These are phyloP conservation scores for Phyllostomus discolor DNA, from an alignment of 2,113 vertebrate genomes.

Conservation along the genomic window DNA sequence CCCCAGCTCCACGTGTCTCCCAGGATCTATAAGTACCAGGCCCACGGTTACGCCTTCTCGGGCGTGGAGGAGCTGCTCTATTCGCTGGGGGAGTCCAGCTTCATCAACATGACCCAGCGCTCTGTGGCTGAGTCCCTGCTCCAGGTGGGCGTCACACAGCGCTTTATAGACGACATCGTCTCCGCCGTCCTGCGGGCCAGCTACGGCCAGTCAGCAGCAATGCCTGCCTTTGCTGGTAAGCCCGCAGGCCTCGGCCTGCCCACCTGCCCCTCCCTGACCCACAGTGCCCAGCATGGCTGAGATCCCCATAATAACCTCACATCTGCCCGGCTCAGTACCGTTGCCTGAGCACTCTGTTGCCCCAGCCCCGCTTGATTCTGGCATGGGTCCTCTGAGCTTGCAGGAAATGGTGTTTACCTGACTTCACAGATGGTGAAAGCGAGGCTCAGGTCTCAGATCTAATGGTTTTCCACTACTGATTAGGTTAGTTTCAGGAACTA, in stretches of 20 bases:
- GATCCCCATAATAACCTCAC: neutral
- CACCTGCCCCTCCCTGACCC: neutral
- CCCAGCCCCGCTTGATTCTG: neutral
- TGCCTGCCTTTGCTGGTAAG: slow-evolving; percentile 96
- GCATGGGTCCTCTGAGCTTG: neutral
- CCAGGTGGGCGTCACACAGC: slow-evolving; percentile 94
- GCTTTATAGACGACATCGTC: slow-evolving; percentile 95
- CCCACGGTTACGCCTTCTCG: slow-evolving; percentile 94
- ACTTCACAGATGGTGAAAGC: neutral
- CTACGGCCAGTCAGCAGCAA: slow-evolving; percentile 93
- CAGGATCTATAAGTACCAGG: slow-evolving; percentile 99
- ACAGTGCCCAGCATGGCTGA: neutral
- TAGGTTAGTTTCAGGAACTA: neutral
- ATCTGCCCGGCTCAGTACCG: fast-evolving
- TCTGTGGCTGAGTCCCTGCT: slow-evolving; percentile 92
- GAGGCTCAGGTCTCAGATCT: neutral
- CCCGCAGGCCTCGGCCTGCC: neutral
- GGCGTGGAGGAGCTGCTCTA: slow-evolving; percentile 92
- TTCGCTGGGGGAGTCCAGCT: slow-evolving; percentile 91
- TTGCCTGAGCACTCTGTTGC: neutral
- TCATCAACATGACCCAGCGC: slow-evolving; percentile 94
- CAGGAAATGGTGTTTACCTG: neutral
- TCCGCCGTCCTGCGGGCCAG: slow-evolving; percentile 93
- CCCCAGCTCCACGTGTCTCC: neutral
- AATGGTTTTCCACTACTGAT: neutral